These are phyloP conservation scores for Drosophila anomalata DNA, from an alignment of 2,888 invertebrate genomes.

Conservation along the genomic window DNA sequence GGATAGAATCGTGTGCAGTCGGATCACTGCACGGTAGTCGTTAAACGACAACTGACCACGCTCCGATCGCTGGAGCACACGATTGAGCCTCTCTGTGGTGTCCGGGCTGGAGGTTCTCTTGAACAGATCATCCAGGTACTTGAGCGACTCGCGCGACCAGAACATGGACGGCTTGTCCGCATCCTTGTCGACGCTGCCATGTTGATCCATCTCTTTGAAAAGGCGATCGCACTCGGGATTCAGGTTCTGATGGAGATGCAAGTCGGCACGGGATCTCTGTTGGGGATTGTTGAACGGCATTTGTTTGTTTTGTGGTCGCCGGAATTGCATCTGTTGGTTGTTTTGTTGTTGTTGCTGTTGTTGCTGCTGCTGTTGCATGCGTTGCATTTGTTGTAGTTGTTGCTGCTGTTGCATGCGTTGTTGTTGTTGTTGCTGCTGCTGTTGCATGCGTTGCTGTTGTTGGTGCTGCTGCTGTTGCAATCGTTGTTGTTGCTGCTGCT, in stretches of 20 bases:
- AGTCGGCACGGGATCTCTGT: conserved; percentile 44
- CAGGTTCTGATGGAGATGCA: conserved; percentile 37
- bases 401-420: neutral
- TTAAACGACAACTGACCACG: conserved; percentile 82
- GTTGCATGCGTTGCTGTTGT: neutral
- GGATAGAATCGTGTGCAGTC: conserved; percentile 71
- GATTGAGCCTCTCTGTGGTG: conserved; percentile 68
- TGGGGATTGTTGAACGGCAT: conserved; percentile 58
- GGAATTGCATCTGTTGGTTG: conserved; percentile 1
- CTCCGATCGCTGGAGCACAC: conserved; percentile 76
- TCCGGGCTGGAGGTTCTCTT: conserved; percentile 51
- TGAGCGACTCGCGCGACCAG: conserved; percentile 82
- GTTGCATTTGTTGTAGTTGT: neutral
- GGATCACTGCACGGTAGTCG: conserved; percentile 81
- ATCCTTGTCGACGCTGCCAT: conserved; percentile 47
- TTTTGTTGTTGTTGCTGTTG: neutral
- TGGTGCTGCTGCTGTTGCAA: neutral
- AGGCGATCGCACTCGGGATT: conserved; percentile 58
- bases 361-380: neutral
- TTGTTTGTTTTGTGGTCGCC: conserved; percentile 25
- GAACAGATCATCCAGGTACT: conserved; percentile 76
- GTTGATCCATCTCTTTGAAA: conserved; percentile 57
- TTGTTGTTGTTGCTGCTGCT: neutral
- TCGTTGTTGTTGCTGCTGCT: neutral
- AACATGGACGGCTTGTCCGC: conserved; percentile 72